A percentile compares a stretch with the other conserved stretches of the same genome.
Conservation (phyloP, 2,113 vertebrate genomes). For the Tachuris rubrigastra region DNA sequence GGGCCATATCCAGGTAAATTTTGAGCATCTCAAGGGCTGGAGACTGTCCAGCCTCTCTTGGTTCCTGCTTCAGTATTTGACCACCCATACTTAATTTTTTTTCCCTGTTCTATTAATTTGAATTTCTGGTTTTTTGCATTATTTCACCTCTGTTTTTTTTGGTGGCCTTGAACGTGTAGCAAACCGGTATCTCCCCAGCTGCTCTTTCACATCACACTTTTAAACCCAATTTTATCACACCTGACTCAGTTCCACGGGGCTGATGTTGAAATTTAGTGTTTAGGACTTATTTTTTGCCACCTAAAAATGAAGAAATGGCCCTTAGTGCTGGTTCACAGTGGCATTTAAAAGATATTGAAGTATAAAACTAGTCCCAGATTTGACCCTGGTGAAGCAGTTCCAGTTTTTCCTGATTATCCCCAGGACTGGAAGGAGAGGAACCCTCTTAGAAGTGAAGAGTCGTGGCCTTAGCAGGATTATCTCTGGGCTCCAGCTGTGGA, state of each 20-base stretch:
- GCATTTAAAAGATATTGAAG: neutral
- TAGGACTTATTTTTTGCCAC: neutral
- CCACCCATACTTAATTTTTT: neutral
- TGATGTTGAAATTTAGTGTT: neutral
- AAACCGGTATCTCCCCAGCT: neutral
- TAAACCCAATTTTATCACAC: neutral
- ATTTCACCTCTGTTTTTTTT: neutral
- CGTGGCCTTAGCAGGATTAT: rapidly evolving
- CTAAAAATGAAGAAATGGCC: neutral
- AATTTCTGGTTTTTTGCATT: neutral
- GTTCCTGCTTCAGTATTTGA: neutral
- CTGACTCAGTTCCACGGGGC: neutral
- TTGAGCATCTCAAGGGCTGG: neutral
- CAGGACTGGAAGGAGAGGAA: neutral
- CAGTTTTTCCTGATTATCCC: neutral
- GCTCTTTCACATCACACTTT: neutral
- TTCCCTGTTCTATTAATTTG: neutral
- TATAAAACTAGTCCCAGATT: neutral
- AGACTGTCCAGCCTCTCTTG: neutral
- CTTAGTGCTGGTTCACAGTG: neutral
- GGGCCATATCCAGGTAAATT: neutral
- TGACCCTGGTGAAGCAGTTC: neutral
- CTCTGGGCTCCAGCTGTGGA: neutral
- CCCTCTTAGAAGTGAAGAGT: neutral
- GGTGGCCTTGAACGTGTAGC: neutral